Percentiles rank a stretch among this genome's conserved stretches.
phyloP scores from a whole-genome alignment of 2,797 vertebrate species.

The Trachops cirrhosus region DNA sequence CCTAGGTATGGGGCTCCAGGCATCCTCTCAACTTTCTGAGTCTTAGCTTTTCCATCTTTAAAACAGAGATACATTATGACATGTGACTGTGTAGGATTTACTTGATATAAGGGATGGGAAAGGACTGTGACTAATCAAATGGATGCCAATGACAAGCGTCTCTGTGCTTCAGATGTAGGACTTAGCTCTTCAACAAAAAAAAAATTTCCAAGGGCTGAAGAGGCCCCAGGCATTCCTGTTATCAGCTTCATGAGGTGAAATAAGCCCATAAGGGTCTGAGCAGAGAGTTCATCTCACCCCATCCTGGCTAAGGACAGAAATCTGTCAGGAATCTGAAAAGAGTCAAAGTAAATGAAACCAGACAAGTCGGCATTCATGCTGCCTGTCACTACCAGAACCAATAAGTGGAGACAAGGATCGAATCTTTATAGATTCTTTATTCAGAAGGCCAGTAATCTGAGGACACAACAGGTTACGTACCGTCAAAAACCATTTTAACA shows the following conservation, averaged over 20 bases:
- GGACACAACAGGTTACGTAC: too few species aligned
- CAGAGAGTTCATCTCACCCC: background rate
- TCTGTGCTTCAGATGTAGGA: too few species aligned
- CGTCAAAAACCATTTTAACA: too few species aligned
- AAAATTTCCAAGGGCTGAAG: background rate
- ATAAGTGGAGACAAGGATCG: background rate
- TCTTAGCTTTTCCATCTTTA: background rate
- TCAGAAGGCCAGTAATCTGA: too few species aligned
- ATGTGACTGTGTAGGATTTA: background rate
- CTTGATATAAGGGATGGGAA: background rate
- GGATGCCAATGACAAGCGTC: background rate
- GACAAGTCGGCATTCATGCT: background rate
- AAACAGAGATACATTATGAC: background rate
- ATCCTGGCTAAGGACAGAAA: background rate
- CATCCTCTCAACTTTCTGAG: background rate
- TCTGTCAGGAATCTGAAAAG: background rate
- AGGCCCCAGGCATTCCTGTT: background rate
- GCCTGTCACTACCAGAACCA: background rate
- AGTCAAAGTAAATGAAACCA: fast-evolving
- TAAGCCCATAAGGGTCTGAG: background rate
- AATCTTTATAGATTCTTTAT: background rate
- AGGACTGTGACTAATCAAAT: background rate
- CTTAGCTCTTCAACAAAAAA: background rate
- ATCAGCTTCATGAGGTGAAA: background rate
- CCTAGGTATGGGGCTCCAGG: background rate